Evolutionary conservation across 1,140 invertebrate species (phyloP).

Genomic region (Ostrea edulis): DNA sequence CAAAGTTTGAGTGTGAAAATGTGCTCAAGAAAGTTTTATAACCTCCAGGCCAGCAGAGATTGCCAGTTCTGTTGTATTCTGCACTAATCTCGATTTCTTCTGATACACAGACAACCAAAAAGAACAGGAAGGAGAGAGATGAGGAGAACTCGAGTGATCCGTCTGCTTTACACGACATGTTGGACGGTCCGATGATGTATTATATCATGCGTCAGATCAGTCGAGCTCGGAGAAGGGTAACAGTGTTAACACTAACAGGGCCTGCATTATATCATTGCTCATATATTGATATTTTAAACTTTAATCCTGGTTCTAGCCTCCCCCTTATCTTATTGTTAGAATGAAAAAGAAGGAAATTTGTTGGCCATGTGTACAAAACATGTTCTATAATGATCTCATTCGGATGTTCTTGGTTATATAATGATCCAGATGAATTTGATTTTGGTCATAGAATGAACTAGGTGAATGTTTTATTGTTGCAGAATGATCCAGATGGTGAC

Average conservation of each 20-base stretch:
- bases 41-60: too few species aligned
- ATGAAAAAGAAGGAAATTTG: too few species aligned
- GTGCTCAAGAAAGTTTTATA: too few species aligned
- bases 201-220: slow-evolving; percentile 82
- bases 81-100: neutral
- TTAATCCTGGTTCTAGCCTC: too few species aligned
- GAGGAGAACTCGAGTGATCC: slow-evolving; percentile 78
- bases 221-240: slow-evolving; percentile 69
- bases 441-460: neutral
- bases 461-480: slow-evolving; percentile 48
- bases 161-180: slow-evolving; percentile 71
- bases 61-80: neutral
- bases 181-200: slow-evolving; percentile 83
- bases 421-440: too few species aligned
- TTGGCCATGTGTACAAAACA: too few species aligned
- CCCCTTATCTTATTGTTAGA: too few species aligned
- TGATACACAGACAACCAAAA: slow-evolving; percentile 75
- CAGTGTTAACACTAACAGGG: neutral
- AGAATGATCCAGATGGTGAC: slow-evolving; percentile 64
- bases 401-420: too few species aligned
- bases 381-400: too few species aligned
- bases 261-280: too few species aligned
- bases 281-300: too few species aligned
- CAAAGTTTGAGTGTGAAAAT: too few species aligned
- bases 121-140: slow-evolving; percentile 80